phyloP scores from a whole-genome alignment of 2,888 invertebrate genomes.

The Mechanitis messenoides region DNA sequence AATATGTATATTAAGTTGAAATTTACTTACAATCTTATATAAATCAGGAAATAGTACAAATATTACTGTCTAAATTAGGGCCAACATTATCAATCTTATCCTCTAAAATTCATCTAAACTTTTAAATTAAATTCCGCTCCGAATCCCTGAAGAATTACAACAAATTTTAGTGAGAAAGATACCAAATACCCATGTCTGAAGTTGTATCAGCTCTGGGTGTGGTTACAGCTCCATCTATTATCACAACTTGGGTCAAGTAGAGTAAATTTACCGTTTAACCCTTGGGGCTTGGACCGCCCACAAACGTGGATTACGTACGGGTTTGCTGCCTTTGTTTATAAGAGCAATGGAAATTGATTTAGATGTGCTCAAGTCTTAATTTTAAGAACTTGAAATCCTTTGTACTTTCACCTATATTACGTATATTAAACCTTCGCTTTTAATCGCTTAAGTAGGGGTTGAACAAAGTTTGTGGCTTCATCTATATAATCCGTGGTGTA shows the following conservation, averaged over 20 bases:
- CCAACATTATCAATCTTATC: conserved; percentile 14
- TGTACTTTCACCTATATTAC: conserved; percentile 18
- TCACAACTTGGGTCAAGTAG: conserved; percentile 30
- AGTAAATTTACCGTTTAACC: conserved; percentile 30
- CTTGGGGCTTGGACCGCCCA: conserved; percentile 27
- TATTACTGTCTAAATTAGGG: conserved; percentile 1
- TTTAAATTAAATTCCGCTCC: conserved; percentile 26
- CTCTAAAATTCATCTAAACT: conserved; percentile 24
- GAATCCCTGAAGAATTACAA: conserved; percentile 28
- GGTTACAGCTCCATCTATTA: conserved; percentile 31
- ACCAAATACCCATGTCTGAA: conserved; percentile 26
- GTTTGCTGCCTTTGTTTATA: conserved; percentile 29
- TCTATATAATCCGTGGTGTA: not conserved
- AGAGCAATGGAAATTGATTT: conserved; percentile 32
- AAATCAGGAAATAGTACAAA: not conserved
- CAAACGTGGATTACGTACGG: conserved; percentile 29
- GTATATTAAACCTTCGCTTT: conserved; percentile 19
- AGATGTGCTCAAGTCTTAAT: conserved; percentile 29
- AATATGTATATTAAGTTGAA: too few relatives aligned
- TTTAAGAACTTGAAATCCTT: conserved; percentile 28
- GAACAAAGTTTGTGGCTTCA: conserved; percentile 10
- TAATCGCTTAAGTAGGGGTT: conserved; percentile 19
- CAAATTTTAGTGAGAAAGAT: conserved; percentile 24
- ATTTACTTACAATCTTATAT: too few relatives aligned
- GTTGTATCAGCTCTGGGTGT: conserved; percentile 27